These are phyloP conservation scores for Belonocnema kinseyi DNA, from an alignment of 1,140 invertebrate genomes.

Conservation along the genomic window DNA sequence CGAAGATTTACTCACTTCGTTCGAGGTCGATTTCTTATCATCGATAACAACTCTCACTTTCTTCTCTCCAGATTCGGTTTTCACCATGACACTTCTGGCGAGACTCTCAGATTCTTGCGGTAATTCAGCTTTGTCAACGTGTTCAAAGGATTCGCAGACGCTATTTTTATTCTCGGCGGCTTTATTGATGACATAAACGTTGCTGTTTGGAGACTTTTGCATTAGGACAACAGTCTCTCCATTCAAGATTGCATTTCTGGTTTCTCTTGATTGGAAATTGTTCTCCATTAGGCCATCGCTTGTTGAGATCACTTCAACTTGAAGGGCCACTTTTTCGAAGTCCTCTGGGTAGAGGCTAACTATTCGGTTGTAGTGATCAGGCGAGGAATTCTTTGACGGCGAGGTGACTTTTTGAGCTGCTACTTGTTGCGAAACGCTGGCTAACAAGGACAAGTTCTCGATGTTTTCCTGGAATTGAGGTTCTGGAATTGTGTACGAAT, in stretches of 20 bases:
- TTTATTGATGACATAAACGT: slow-evolving; percentile 73
- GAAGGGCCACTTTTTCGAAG: slow-evolving; percentile 61
- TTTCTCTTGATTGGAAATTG: slow-evolving; percentile 56
- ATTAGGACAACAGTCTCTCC: slow-evolving; percentile 70
- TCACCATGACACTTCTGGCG: slow-evolving; percentile 18
- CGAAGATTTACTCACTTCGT: slow-evolving; percentile 39
- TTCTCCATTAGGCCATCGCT: slow-evolving; percentile 48
- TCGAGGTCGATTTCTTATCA: slow-evolving; percentile 34
- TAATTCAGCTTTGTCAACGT: slow-evolving; percentile 29
- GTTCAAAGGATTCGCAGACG: slow-evolving; percentile 55
- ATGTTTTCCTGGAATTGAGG: slow-evolving; percentile 62
- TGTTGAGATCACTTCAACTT: slow-evolving; percentile 64
- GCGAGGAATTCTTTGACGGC: slow-evolving; percentile 42
- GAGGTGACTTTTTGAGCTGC: slow-evolving; percentile 42
- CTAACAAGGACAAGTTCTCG: slow-evolving; percentile 69
- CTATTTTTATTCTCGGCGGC: slow-evolving; percentile 64
- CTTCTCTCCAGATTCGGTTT: slow-evolving; percentile 43
- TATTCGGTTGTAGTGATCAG: slow-evolving; percentile 51
- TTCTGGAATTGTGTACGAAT: slow-evolving; percentile 45
- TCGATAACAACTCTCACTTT: not conserved
- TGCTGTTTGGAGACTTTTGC: slow-evolving; percentile 73
- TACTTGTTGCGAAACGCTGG: slow-evolving; percentile 65
- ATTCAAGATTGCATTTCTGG: slow-evolving; percentile 70
- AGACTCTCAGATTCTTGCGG: not conserved
- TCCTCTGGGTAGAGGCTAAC: slow-evolving; percentile 63